Evolutionary conservation across 2,888 invertebrate species (phyloP), one percentile per base, ranked within the genome.

Genomic region (Hirtodrosophila duncani): DNA sequence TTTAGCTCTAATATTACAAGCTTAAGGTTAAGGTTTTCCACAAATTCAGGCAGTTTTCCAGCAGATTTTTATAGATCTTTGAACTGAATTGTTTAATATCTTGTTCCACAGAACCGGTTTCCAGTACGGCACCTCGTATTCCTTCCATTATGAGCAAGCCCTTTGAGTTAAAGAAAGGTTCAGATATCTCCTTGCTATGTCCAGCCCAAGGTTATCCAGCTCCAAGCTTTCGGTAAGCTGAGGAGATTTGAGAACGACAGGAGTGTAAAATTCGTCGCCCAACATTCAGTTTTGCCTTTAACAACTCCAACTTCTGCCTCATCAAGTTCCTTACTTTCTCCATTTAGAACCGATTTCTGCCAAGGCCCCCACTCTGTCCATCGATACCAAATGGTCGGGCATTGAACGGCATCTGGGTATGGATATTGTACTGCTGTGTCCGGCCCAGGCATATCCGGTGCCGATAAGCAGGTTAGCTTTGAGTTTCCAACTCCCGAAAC

Each of bases 391-490:
- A 87, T 84, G 68, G 85, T 48, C 81, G 68, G 26, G 86, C 69
- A 84, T 85, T 42, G 91, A 90, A 83, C 89, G 92, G 85, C 88
- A 87, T 79, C 88, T 88, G 59, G 89, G 89, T 66, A 90, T 90
- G 81, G 89, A 90, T 82, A 90, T 93, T 84, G 91, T 91, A 37
- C 86, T 93, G 68, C 89, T 92, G 83, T 93, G 93, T 86, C 92
- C 92, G 85, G 92, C 93, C 65, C 93, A 94, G 89, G 93, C 92
- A 74, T 92, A 90, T 86, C 93, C 93, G 71, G 90, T 91, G 83
- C 91, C 91, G 69, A 79, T 90, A 88, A 78, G 69, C 90, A 90
- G 90, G 90, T 91, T 89, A 82, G 74, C 23, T 23, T n/a, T n/a
- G n/a, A n/a, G n/a, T n/a, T n/a, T n/a, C n/a, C n/a, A n/a, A n/a